A percentile compares a stretch with the other conserved stretches of the same genome.
These are phyloP conservation scores for Sciurus carolinensis DNA, from an alignment of 2,797 vertebrate species.

Conservation along the genomic window DNA sequence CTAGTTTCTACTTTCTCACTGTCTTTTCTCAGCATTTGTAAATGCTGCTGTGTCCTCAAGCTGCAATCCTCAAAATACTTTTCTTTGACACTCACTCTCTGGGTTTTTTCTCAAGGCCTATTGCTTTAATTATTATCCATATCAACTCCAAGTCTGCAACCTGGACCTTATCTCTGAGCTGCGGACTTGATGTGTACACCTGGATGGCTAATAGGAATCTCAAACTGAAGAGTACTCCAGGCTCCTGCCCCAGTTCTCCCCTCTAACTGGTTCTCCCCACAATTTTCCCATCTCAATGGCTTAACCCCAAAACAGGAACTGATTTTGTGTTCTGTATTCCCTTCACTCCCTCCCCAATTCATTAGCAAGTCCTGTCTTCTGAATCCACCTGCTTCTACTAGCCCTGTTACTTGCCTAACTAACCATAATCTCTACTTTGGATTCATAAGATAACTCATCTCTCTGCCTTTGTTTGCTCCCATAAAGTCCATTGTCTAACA, in stretches of 20 bases:
- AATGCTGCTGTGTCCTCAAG: neutral
- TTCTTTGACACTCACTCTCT: neutral
- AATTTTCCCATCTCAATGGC: neutral
- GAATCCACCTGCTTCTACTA: neutral
- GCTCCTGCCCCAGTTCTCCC: neutral
- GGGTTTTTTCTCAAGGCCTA: neutral
- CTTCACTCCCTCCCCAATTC: neutral
- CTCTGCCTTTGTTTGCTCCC: neutral
- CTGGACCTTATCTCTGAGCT: neutral
- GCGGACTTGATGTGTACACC: neutral
- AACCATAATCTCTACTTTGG: neutral
- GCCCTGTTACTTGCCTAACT: neutral
- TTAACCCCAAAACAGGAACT: neutral
- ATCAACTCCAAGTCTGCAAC: neutral
- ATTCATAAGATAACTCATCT: neutral
- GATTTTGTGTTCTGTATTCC: neutral
- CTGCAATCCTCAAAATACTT: neutral
- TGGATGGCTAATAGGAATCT: neutral
- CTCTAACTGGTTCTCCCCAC: neutral
- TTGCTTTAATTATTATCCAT: neutral
- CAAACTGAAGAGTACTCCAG: neutral
- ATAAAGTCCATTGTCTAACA: neutral
- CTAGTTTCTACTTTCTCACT: neutral
- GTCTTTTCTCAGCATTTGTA: neutral
- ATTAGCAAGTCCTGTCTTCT: neutral